Base-by-base conservation (phyloP, 1,140 invertebrate genomes). In the Phthorimaea operculella region DNA sequence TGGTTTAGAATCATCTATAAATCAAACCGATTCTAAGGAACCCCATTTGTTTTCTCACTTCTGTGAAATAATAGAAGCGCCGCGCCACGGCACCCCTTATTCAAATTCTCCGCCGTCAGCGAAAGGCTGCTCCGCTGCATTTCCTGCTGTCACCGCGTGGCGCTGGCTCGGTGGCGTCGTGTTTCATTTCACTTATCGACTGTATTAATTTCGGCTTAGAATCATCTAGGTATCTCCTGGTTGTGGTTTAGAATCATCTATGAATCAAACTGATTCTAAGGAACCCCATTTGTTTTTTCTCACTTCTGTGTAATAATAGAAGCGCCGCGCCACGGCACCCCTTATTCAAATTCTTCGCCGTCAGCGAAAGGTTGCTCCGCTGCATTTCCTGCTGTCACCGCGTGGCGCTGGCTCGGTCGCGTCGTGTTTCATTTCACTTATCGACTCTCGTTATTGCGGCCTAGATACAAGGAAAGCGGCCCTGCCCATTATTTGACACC, bases 381-480 rank as follows among this genome's bases (percentile, higher is more conserved):
- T 63, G 58, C 58, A 62, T 61, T 67, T 70, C 58, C 57, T 54
- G 21, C 53, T 52, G 59, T 62, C 63, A 60, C 57, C 49, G 28
- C 21, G 21, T 28, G 21, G 21, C 21, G 21, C 21, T 28, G 21
- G 54, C n/a, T n/a, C n/a, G n/a, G n/a, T n/a, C n/a, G 53, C 33
- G 54, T 49, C 62, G 61, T 74, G 67, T 74, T 74, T 75, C 73
- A 72, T 79, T 79, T 76, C 76, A 76, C 69, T 77, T 74, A 62
- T 68, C 58, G 62, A 49, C 62, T 67, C 70, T 68, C 66, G 69
- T 72, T 72, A 67, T 72, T 65, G 61, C 63, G 70, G 57, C 71
- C 72, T 61, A 75, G 64, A 72, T 75, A 59, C 56, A 58, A 66
- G 63, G 74, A 74, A 78, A 76, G 74, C 63, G 66, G 62, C 66